Evolutionary conservation across 2,797 vertebrate species (phyloP).

Genomic region (Argentina silus): DNA sequence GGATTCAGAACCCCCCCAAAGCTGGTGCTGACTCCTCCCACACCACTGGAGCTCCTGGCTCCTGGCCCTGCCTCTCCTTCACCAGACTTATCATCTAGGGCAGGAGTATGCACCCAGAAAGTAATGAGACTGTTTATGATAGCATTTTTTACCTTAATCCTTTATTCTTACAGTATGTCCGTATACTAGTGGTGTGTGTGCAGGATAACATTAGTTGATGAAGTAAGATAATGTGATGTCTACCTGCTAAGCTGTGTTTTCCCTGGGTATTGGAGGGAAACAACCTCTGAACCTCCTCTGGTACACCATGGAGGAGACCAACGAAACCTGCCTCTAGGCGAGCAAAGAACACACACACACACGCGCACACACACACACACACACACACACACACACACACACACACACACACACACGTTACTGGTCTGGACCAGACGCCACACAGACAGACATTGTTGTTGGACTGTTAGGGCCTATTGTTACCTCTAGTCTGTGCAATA

Average conservation of each 20-base stretch:
- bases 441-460: not conserved
- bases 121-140: not conserved
- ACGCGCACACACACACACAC: not conserved
- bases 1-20: constrained; percentile 81
- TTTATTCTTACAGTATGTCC: too few relatives aligned
- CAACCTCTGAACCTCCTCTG: constrained; percentile 67
- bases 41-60: constrained; percentile 36
- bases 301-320: constrained; percentile 78
- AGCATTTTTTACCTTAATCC: too few relatives aligned
- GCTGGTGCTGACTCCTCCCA: constrained; percentile 25
- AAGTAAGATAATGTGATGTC: not conserved
- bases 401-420: not conserved
- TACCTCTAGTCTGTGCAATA: not conserved
- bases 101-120: not conserved
- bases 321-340: constrained; percentile 81
- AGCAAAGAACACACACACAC: constrained; percentile 29
- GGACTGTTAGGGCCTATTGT: not conserved
- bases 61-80: not conserved
- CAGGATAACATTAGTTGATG: too few relatives aligned
- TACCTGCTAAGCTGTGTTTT: constrained; percentile 46
- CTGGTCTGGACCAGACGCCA: not conserved
- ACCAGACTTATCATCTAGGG: constrained; percentile 35
- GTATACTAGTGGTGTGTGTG: too few relatives aligned
- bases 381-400: not conserved
- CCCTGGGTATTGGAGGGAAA: constrained; percentile 47